These are phyloP conservation scores for Lethocerus indicus DNA, from an alignment of 1,140 invertebrate species.

Conservation along the genomic window DNA sequence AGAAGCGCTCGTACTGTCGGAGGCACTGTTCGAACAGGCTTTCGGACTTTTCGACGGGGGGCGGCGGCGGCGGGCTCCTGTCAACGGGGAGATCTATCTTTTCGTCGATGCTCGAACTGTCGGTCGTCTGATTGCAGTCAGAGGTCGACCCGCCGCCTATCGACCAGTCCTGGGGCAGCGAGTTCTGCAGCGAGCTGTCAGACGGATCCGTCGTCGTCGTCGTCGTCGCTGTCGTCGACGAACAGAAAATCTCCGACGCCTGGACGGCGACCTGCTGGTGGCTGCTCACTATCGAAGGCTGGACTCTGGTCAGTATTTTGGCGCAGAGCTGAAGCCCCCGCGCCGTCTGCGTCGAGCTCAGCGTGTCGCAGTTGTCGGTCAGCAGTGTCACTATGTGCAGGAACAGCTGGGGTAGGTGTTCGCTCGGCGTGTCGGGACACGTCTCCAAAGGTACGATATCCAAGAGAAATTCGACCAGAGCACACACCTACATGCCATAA, in stretches of 20 bases:
- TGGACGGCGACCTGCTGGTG: too few relatives aligned
- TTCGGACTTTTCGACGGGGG: slow-evolving; percentile 6
- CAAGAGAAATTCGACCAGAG: slow-evolving; percentile 58
- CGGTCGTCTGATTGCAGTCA: slow-evolving; percentile 3
- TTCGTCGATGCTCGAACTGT: slow-evolving; percentile 7
- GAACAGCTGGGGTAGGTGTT: slow-evolving; percentile 59
- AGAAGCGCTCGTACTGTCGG: slow-evolving; percentile 20
- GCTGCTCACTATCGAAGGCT: slow-evolving; percentile 29
- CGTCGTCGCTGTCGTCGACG: neutral
- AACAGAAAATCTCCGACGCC: too few relatives aligned
- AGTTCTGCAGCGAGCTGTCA: slow-evolving; percentile 1
- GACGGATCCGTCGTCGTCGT: neutral
- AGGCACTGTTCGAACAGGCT: slow-evolving; percentile 18
- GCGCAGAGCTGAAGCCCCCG: slow-evolving; percentile 46
- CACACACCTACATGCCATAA: slow-evolving; percentile 46
- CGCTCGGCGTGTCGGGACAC: slow-evolving; percentile 59
- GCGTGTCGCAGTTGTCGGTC: slow-evolving; percentile 33
- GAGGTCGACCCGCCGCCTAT: too few relatives aligned
- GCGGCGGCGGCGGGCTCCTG: neutral
- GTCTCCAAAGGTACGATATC: slow-evolving; percentile 66
- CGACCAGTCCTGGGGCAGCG: neutral
- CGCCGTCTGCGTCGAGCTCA: slow-evolving; percentile 43
- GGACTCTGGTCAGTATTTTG: slow-evolving; percentile 60
- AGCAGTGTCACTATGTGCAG: slow-evolving; percentile 42
- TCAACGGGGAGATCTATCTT: slow-evolving; percentile 1